phyloP scores from a whole-genome alignment of 2,113 vertebrate species.

The Callipepla squamata region DNA sequence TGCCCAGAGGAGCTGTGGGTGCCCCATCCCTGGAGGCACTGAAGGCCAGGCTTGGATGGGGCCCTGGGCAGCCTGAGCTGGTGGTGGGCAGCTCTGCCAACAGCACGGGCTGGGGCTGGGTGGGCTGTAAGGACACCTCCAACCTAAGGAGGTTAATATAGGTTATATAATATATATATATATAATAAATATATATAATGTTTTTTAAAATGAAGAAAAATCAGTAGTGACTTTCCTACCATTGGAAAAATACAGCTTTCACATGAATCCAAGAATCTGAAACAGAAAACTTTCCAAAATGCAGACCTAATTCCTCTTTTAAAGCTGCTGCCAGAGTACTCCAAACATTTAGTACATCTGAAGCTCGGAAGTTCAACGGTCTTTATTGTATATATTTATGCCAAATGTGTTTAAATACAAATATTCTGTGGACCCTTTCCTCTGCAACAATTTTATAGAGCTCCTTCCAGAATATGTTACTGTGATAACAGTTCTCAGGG shows the following conservation, averaged over 20 bases:
- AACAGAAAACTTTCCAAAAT: slow-evolving; percentile 5
- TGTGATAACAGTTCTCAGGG: neutral
- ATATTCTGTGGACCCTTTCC: neutral
- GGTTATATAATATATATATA: neutral
- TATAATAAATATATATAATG: neutral
- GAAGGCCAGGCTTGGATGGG: too few relatives aligned
- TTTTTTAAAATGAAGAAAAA: neutral
- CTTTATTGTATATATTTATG: neutral
- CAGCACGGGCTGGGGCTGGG: too few relatives aligned
- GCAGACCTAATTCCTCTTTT: neutral
- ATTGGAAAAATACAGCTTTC: neutral
- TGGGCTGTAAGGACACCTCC: too few relatives aligned
- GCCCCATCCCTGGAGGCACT: too few relatives aligned
- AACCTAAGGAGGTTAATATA: too few relatives aligned
- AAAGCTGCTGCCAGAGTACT: neutral
- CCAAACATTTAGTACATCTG: neutral
- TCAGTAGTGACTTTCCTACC: neutral
- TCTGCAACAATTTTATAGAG: neutral
- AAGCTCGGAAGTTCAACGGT: neutral
- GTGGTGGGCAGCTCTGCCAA: too few relatives aligned
- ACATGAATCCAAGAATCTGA: neutral
- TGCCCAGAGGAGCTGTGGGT: too few relatives aligned
- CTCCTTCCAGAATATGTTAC: slow-evolving; percentile 13
- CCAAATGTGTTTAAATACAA: neutral
- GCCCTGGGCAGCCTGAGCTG: too few relatives aligned